Evolutionary conservation across 2,113 vertebrate species (phyloP), one percentile per base, ranked within the genome.

Genomic region (Xiphophorus maculatus): DNA sequence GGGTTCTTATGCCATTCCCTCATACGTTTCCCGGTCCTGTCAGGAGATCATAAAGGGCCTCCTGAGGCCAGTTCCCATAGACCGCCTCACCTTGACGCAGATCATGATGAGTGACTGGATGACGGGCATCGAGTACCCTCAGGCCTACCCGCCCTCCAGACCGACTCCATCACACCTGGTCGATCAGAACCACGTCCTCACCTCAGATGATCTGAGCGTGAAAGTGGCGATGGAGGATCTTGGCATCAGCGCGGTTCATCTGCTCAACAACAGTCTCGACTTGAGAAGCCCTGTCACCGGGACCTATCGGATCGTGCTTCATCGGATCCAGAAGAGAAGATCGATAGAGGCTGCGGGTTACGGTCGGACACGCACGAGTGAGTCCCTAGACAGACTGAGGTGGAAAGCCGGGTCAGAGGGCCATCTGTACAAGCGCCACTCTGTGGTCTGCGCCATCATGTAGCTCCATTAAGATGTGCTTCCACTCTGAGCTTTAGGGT

Each of bases 241-340:
- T 37, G 94, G 94, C 33, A 84, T 95, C 66, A 91, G 83, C 0
- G 76, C 91, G 32, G n/a, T 10, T 27, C 92, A 94, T 44, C 80
- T 94, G 35, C 66, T 89, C 51, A 92, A 92, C 82, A 89, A 71
- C 82, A 76, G 54, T 14, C 5, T 67, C 10, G 90, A 94, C 69
- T 32, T 88, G 44, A 86, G 84, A n/a, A 92, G 88, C 66, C 84
- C 93, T 1, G 51, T 95, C 5, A 95, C 90, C 0, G 94, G 94
- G 0, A 63, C 88, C 17, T 95, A 94, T 64, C 67, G 87, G 65
- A 94, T 95, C 72, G 65, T 94, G 32, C 60, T 94, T 15, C 92
- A 94, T 73, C 93, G 90, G 12, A 68, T 89, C 37, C 94, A 94
- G 65, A 93, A 82, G 76, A 88, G 82, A 60, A 81, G 37, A 28